Evolutionary conservation across 2,113 vertebrate species (phyloP).

Genomic region (Archilochus colubris): DNA sequence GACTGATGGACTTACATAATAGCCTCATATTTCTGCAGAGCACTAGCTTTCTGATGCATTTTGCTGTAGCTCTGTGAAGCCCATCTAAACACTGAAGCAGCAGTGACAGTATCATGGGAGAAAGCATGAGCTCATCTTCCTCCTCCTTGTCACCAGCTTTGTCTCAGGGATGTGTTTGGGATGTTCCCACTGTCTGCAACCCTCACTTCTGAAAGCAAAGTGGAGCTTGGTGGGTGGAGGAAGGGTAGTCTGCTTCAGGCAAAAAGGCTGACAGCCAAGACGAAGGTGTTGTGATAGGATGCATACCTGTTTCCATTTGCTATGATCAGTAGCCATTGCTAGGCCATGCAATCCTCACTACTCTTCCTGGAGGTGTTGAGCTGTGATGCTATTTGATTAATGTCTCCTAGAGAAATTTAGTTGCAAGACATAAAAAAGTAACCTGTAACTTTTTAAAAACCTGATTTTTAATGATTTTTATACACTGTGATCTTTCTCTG

Average conservation of each 20-base stretch:
- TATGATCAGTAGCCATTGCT: not conserved
- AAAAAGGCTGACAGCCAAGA: not conserved
- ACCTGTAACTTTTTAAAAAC: not conserved
- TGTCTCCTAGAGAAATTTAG: not conserved
- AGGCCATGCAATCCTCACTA: not conserved
- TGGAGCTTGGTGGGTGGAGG: not conserved
- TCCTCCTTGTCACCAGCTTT: not conserved
- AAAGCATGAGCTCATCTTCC: not conserved
- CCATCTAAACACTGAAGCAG: not conserved
- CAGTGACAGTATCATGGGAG: not conserved
- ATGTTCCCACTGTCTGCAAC: not conserved
- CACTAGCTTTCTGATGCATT: not conserved
- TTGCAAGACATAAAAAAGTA: not conserved
- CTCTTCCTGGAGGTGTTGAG: not conserved
- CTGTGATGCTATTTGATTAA: not conserved
- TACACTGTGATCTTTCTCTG: not conserved
- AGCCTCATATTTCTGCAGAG: not conserved
- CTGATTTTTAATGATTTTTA: not conserved
- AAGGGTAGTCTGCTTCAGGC: not conserved
- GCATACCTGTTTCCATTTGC: not conserved
- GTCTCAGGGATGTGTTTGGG: not conserved
- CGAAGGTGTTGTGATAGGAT: not conserved
- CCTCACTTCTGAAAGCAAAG: not conserved
- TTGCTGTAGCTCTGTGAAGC: not conserved
- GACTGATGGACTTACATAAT: fast-evolving